Base-by-base conservation (phyloP, 2,797 vertebrate genomes). In the Thunnus albacares region DNA sequence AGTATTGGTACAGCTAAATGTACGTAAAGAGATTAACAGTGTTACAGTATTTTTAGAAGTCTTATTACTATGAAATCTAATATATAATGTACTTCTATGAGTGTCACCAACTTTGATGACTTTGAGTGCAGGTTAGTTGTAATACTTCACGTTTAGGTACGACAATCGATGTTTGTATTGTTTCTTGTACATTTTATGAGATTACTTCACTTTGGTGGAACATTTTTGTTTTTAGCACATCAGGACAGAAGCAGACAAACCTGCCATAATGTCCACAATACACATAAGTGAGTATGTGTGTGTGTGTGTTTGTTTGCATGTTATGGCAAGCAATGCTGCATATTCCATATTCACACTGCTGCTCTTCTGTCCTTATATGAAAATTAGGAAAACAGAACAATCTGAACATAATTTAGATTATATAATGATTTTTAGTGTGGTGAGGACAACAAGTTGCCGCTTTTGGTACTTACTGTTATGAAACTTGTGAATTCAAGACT, bases 41-140 rank as follows among this genome's bases (percentile, higher is more conserved):
- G 80, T 84, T 84, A 75, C 80, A 85, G 87, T 84, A 84, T 93
- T 94, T 94, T 88, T 91, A 89, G 88, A 90, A 61, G 77, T 90
- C 86, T 86, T 90, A 87, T 82, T 86, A 86, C 75, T 86, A 93
- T 92, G 87, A 91, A 88, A 89, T 91, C 65, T 86, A 83, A 86
- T 84, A 90, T 77, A 85, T 90, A 63, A 89, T 78, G 75, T 90
- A 64, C 79, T 90, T 86, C 58, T 88, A 79, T 88, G 79, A 87
- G 82, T 91, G 89, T 94, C 79, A 83, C 82, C 64, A 71, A 80
- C 77, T 92, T 92, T 90, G 80, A 89, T 91, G 86, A 90, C 83
- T 82, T 90, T 90, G 87, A 85, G 86, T 93, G 89, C 85, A 87
- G 89, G 87, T 92, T 92, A 89, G 91, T 87, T 85, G 90, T 92